Conservation (phyloP, 2,888 invertebrate genomes). For the Anticlea derivata region DNA sequence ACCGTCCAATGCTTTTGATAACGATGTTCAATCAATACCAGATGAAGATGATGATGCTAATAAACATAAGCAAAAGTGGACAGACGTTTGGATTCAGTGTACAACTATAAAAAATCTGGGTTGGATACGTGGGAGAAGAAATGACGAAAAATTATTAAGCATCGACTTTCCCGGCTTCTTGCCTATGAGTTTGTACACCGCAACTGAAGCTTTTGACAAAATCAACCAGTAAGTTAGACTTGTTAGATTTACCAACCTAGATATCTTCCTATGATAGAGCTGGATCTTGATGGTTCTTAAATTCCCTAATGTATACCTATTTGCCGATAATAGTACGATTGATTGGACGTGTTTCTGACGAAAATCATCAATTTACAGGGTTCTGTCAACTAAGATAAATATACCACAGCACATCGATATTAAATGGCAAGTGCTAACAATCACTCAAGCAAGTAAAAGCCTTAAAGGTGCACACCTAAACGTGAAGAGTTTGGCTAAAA, state of each 20-base stretch:
- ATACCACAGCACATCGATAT: slow-evolving; percentile 50
- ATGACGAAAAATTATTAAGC: slow-evolving; percentile 49
- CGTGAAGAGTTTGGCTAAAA: slow-evolving; percentile 3
- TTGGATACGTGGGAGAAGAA: slow-evolving; percentile 56
- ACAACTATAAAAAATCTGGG: slow-evolving; percentile 57
- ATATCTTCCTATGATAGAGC: too few species aligned
- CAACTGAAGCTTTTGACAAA: slow-evolving; percentile 58
- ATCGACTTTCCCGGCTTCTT: slow-evolving; percentile 70
- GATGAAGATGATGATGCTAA: slow-evolving; percentile 38
- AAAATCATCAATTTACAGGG: slow-evolving; percentile 36
- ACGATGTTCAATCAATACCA: slow-evolving; percentile 48
- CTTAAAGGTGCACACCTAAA: neutral
- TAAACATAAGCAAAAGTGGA: slow-evolving; percentile 22
- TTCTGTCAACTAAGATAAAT: slow-evolving; percentile 53
- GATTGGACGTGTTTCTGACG: neutral
- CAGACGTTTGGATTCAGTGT: slow-evolving; percentile 61
- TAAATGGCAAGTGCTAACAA: slow-evolving; percentile 52
- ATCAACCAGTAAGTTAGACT: slow-evolving; percentile 75
- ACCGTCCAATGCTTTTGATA: slow-evolving; percentile 37
- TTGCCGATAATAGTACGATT: too few species aligned
- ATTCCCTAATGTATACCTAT: too few species aligned
- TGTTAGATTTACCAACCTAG: too few species aligned
- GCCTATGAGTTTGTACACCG: slow-evolving; percentile 56
- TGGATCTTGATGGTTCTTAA: too few species aligned
- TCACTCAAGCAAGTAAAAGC: neutral